Percentiles rank a stretch among this genome's conserved stretches.
These are phyloP conservation scores for Acanthochromis polyacanthus DNA, from an alignment of 2,113 vertebrate genomes.

Conservation along the genomic window DNA sequence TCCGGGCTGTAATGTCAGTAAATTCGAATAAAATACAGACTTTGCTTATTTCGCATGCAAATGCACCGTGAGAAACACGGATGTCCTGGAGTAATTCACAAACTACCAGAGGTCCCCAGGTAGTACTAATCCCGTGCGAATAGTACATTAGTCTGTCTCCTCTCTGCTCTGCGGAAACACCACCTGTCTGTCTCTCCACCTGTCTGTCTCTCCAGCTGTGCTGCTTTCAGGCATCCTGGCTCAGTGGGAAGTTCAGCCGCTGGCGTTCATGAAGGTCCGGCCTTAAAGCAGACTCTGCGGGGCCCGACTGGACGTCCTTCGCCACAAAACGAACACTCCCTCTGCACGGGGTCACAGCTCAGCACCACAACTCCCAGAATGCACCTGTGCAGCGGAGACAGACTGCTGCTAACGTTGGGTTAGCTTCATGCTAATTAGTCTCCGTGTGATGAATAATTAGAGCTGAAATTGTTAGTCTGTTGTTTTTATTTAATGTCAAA, in stretches of 20 bases:
- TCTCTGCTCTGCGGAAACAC: too few relatives aligned
- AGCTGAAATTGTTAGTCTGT: too few relatives aligned
- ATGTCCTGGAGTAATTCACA: too few relatives aligned
- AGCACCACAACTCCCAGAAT: constrained; percentile 41
- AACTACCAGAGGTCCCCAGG: too few relatives aligned
- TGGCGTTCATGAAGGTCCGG: constrained; percentile 84
- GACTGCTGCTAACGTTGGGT: background rate
- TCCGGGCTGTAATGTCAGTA: too few relatives aligned
- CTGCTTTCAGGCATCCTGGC: constrained; percentile 61
- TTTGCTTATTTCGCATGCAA: too few relatives aligned
- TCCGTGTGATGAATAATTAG: background rate
- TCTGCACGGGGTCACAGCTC: constrained; percentile 35
- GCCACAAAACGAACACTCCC: constrained; percentile 68
- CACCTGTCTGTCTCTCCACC: too few relatives aligned
- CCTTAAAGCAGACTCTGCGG: constrained; percentile 82
- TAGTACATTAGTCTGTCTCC: too few relatives aligned
- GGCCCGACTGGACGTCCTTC: constrained; percentile 75
- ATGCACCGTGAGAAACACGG: too few relatives aligned
- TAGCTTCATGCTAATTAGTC: constrained; percentile 25
- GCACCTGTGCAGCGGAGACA: constrained; percentile 14
- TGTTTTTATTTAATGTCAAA: too few relatives aligned
- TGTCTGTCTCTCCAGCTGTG: constrained; percentile 22
- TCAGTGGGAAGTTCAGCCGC: constrained; percentile 56
- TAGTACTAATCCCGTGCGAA: too few relatives aligned
- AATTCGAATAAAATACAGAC: too few relatives aligned